Conservation (phyloP, 2,113 vertebrate species). For the Furnarius figulus region DNA sequence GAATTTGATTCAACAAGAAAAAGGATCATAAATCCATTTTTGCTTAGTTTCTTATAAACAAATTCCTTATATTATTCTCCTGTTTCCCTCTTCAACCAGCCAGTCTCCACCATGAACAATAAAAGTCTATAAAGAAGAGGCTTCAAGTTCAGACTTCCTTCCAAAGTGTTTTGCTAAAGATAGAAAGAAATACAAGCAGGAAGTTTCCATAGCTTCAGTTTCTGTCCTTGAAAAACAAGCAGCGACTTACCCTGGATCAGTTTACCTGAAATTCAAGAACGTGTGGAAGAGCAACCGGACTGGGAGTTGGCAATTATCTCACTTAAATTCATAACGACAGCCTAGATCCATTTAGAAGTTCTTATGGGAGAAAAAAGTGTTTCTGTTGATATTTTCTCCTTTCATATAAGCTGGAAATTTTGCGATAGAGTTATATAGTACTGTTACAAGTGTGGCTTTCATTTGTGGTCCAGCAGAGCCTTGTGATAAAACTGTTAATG, state of each 20-base stretch:
- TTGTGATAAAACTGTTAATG: background rate
- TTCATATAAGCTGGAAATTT: background rate
- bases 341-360: background rate
- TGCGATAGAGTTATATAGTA: background rate
- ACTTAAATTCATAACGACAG: background rate
- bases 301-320: background rate
- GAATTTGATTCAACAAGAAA: background rate
- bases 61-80: fast-evolving
- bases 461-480: background rate
- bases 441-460: background rate
- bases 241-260: background rate
- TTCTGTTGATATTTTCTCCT: background rate
- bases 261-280: background rate
- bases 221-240: background rate
- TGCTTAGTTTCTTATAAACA: background rate
- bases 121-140: background rate
- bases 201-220: background rate
- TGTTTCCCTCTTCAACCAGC: background rate
- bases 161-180: background rate
- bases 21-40: background rate
- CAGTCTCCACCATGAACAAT: background rate
- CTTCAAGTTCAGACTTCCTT: background rate
- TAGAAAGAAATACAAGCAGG: background rate
- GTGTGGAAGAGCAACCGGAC: background rate
- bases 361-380: background rate